Evolutionary conservation across 2,113 vertebrate genomes (phyloP).

Genomic region (Aplodontia rufa): DNA sequence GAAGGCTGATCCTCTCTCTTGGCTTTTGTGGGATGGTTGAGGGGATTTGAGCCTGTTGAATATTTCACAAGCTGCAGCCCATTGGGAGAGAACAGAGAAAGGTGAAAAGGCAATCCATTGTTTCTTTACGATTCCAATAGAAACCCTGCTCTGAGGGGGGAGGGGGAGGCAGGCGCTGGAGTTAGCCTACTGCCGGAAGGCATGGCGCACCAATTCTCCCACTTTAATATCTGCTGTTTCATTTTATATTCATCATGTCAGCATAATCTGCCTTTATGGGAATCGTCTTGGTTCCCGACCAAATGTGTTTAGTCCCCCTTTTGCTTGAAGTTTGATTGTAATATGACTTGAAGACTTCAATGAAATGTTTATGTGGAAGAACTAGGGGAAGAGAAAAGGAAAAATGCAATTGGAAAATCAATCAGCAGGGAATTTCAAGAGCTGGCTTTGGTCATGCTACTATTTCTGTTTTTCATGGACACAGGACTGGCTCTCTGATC

Average conservation of each 20-base stretch:
- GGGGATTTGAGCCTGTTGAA: conserved; percentile 57
- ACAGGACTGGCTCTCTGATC: conserved; percentile 13
- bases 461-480: conserved; percentile 69
- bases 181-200: conserved; percentile 71
- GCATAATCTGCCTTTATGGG: conserved; percentile 89
- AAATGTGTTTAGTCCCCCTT: conserved; percentile 84
- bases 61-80: conserved; percentile 71
- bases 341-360: conserved; percentile 85
- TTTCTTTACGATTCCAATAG: conserved; percentile 74
- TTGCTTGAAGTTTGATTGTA: conserved; percentile 87
- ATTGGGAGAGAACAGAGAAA: conserved; percentile 55
- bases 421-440: conserved; percentile 53
- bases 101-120: conserved; percentile 75
- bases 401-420: conserved; percentile 73
- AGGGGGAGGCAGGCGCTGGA: conserved; percentile 47
- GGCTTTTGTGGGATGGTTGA: neutral
- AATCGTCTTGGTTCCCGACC: conserved; percentile 86
- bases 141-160: neutral
- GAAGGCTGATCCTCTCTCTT: conserved; percentile 57
- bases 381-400: conserved; percentile 54
- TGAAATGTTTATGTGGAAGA: conserved; percentile 84
- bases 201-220: conserved; percentile 80
- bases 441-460: conserved; percentile 7
- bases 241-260: conserved; percentile 88
- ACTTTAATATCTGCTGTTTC: conserved; percentile 87